Evolutionary conservation across 92 coral and sea anemone species (phyloP), one percentile per base, ranked within the genome.

Genomic region (Epizoanthus illoricatus): DNA sequence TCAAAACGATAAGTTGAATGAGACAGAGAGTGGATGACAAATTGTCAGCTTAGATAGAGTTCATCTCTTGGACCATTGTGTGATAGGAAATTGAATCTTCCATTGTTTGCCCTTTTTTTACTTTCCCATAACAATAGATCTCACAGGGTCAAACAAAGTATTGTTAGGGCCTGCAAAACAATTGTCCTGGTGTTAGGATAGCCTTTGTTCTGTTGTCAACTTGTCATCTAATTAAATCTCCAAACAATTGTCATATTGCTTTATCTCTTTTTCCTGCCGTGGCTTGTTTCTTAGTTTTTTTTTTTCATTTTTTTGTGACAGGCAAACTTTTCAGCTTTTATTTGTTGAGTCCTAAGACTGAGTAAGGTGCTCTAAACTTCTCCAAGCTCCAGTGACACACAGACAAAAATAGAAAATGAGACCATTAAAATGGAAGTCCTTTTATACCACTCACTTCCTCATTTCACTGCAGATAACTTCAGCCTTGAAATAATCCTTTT

Each of bases 161-260:
- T 78, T 78, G 82, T 78, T 62, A 13, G 69, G 55, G 39, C 62
- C 7, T 39, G 42, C 49, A 43, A 43, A 20, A 62, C 71, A 64
- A 20, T 23, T 78, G 61, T 21, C 49, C 7, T 42, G 70, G 61
- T 64, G 60, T 43, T 78, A 20, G 64, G 82, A 43, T 63, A 28
- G 49, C 82, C 11, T 41, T 78, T 78, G 82, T 78, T 63, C 17
- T 17, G 24, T 55, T 59, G 81, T 75, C 69, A 75, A 40, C 68
- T 75, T 75, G 81, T 78, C 71, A 42, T 42, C 20, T 42, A 23
- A 64, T 66, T 61, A 62, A 60, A 45, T 40, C 28, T 18, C 21
- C 41, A 43, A 62, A 21, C 60, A 76, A 78, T 28, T 62, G 23
- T 7, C 49, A 19, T 54, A 63, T 10, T 43, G 9, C 52, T 6